Percentiles rank a stretch among this genome's conserved stretches.
Evolutionary conservation across 2,113 vertebrate species (phyloP).

Genomic region (Melierax canorus): DNA sequence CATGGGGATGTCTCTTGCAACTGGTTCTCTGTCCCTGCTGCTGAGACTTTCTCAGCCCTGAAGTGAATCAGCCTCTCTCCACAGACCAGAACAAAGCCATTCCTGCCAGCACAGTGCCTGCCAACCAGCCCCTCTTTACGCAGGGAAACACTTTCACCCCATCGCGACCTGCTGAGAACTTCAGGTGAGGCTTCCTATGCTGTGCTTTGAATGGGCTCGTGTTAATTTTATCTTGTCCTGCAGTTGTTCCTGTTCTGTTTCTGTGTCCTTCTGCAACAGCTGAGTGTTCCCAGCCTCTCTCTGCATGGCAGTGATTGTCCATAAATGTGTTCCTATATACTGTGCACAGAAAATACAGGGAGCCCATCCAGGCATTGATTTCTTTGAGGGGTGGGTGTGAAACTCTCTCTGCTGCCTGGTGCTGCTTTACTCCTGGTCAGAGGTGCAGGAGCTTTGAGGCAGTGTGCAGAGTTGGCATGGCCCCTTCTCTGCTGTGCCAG

Average conservation of each 20-base stretch:
- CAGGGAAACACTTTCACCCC: constrained; percentile 81
- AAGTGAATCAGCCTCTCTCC: neutral
- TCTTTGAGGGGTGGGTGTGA: neutral
- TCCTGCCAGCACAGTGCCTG: constrained; percentile 76
- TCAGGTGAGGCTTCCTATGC: constrained; percentile 77
- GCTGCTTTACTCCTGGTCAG: neutral
- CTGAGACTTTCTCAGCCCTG: neutral
- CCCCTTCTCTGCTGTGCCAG: neutral
- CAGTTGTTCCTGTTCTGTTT: neutral
- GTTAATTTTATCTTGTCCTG: neutral
- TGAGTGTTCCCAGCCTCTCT: neutral
- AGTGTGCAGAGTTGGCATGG: neutral
- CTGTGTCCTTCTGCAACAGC: neutral
- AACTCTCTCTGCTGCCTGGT: neutral
- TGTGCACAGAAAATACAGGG: neutral
- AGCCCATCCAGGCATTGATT: neutral
- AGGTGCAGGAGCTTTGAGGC: neutral
- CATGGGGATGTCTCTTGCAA: fast-evolving
- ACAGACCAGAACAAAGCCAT: constrained; percentile 85
- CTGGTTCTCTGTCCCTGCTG: neutral
- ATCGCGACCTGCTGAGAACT: constrained; percentile 75
- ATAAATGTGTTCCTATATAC: fast-evolving
- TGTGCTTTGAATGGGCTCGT: neutral
- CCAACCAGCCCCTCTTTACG: constrained; percentile 81
- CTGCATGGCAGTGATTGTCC: neutral